phyloP scores from a whole-genome alignment of 2,113 vertebrate species.

The Poeciliopsis turrubarensis region DNA sequence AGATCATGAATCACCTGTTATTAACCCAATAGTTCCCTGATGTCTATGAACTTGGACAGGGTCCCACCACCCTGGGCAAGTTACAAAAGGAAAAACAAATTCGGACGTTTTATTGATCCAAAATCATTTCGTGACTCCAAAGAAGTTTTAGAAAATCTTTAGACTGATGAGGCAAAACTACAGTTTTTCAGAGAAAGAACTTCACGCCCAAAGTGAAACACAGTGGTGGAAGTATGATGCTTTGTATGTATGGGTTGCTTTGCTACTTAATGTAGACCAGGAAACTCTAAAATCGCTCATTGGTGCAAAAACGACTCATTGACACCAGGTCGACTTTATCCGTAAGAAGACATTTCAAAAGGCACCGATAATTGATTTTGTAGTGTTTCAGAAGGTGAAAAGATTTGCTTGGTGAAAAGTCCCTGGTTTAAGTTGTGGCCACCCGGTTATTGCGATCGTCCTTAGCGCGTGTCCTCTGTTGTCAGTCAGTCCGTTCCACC shows the following conservation, averaged over 20 bases:
- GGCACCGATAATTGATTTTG: too few species aligned
- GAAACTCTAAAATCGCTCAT: too few species aligned
- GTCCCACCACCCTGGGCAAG: too few species aligned
- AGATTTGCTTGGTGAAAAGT: not conserved
- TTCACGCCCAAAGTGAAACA: too few species aligned
- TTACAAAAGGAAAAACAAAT: too few species aligned
- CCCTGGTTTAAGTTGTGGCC: not conserved
- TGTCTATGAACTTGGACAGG: not conserved
- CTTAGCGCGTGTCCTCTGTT: slow-evolving; percentile 63
- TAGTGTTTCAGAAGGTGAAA: not conserved
- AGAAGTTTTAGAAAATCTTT: too few species aligned
- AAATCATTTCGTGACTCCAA: too few species aligned
- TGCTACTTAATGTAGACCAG: not conserved
- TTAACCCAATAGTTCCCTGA: not conserved
- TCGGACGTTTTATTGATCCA: too few species aligned
- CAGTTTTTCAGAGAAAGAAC: too few species aligned
- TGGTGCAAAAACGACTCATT: too few species aligned
- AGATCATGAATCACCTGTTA: not conserved
- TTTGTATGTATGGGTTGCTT: not conserved
- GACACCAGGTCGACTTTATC: too few species aligned
- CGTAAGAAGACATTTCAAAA: not conserved
- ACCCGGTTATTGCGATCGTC: slow-evolving; percentile 37
- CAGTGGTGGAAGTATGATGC: not conserved
- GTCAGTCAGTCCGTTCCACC: slow-evolving; percentile 63
- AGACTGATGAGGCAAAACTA: too few species aligned